Evolutionary conservation across 2,888 invertebrate species (phyloP).

Genomic region (Clusia tigrina): DNA sequence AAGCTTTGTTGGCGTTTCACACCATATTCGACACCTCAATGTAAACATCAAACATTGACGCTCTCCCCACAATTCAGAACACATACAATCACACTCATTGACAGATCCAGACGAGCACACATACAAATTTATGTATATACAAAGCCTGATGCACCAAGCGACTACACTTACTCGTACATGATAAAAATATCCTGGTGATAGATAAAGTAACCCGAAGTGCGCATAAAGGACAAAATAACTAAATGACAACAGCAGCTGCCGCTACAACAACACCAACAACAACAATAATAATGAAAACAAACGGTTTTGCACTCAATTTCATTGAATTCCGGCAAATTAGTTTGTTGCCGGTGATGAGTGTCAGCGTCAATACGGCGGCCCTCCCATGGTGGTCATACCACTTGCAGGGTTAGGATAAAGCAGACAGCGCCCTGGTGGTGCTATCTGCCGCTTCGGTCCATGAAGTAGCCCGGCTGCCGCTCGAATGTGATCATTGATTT

Average conservation of each 20-base stretch:
- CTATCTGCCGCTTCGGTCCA: too few species aligned
- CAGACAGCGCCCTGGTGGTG: too few species aligned
- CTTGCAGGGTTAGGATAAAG: too few species aligned
- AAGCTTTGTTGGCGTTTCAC: constrained; percentile 42
- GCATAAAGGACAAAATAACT: neutral
- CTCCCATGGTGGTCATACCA: too few species aligned
- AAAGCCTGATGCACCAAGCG: constrained; percentile 34
- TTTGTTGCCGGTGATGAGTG: constrained; percentile 40
- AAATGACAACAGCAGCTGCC: constrained; percentile 28
- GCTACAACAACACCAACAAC: constrained; percentile 15
- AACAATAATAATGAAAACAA: constrained; percentile 35
- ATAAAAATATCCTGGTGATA: constrained; percentile 19
- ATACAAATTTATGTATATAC: constrained; percentile 27
- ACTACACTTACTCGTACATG: constrained; percentile 6
- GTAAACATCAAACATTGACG: constrained; percentile 16
- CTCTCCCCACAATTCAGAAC: constrained; percentile 1
- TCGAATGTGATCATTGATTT: constrained; percentile 1
- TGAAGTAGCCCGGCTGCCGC: neutral
- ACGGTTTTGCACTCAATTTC: constrained; percentile 52
- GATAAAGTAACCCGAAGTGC: constrained; percentile 12
- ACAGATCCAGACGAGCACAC: constrained; percentile 27
- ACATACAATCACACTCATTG: constrained; percentile 14
- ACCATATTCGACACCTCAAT: constrained; percentile 36
- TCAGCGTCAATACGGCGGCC: constrained; percentile 37
- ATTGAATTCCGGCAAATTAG: constrained; percentile 53